These are phyloP conservation scores for Melanotus villosus DNA, from an alignment of 2,888 invertebrate species.

Conservation along the genomic window DNA sequence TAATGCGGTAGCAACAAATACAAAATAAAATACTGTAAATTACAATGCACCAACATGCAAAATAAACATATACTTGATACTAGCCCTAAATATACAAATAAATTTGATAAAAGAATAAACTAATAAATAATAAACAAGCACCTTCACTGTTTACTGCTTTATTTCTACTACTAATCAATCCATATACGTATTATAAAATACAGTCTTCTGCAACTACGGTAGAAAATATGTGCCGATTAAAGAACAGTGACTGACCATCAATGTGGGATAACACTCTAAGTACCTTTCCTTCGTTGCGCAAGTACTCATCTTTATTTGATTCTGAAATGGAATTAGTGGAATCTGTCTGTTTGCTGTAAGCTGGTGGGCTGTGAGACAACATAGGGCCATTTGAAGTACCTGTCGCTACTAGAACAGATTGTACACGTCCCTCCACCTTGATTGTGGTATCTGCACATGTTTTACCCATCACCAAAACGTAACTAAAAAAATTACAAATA, in stretches of 20 bases:
- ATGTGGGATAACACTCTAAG: constrained; percentile 46
- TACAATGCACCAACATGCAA: constrained; percentile 35
- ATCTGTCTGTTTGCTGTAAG: constrained; percentile 63
- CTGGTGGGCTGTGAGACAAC: constrained; percentile 65
- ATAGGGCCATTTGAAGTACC: constrained; percentile 67
- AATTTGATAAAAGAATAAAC: constrained; percentile 17
- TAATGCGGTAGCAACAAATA: constrained; percentile 28
- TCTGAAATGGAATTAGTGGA: constrained; percentile 57
- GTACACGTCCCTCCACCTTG: constrained; percentile 62
- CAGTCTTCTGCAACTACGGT: constrained; percentile 42
- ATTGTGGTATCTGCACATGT: constrained; percentile 43
- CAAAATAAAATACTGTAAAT: constrained; percentile 33
- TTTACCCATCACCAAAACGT: constrained; percentile 38
- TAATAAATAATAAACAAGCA: constrained; percentile 35
- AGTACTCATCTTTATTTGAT: constrained; percentile 62
- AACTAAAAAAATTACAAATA: constrained; percentile 29
- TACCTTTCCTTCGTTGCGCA: constrained; percentile 65
- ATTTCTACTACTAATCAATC: constrained; percentile 15
- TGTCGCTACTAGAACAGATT: constrained; percentile 66
- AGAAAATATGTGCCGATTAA: constrained; percentile 42
- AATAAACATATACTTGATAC: constrained; percentile 13
- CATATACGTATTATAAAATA: constrained; percentile 30
- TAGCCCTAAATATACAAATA: constrained; percentile 13
- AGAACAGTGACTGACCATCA: constrained; percentile 46
- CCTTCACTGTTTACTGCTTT: constrained; percentile 1